Evolutionary conservation across 2,113 vertebrate species (phyloP).

Genomic region (Osmerus mordax): DNA sequence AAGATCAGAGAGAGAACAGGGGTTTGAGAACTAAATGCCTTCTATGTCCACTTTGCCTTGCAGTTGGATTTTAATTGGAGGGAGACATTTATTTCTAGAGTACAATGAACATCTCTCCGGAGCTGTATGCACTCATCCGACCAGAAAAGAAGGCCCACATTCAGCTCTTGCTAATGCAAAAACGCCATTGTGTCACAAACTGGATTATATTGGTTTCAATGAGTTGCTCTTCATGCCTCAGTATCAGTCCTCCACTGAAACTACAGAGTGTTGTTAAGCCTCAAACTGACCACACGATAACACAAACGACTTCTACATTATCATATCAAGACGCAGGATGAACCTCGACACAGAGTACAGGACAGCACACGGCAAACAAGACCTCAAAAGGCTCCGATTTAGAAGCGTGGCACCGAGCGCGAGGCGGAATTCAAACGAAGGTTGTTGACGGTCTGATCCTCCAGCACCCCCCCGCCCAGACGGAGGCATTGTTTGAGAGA

Average conservation of each 20-base stretch:
- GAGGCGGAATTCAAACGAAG: too few species aligned
- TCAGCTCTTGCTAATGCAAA: not conserved
- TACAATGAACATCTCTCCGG: not conserved
- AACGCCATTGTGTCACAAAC: not conserved
- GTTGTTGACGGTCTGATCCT: too few species aligned
- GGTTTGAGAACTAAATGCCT: not conserved
- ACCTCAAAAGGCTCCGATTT: too few species aligned
- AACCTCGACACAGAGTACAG: too few species aligned
- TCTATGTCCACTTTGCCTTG: not conserved
- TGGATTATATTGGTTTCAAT: constrained; percentile 2
- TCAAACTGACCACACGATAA: too few species aligned
- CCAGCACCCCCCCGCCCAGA: too few species aligned
- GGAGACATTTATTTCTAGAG: not conserved
- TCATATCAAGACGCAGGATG: too few species aligned
- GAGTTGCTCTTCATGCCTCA: not conserved
- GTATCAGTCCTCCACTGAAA: not conserved
- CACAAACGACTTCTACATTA: too few species aligned
- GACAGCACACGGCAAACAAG: too few species aligned
- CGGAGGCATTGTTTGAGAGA: too few species aligned
- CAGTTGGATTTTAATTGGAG: constrained; percentile 20
- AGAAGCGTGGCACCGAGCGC: too few species aligned
- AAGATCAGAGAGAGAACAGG: not conserved
- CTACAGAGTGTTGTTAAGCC: too few species aligned
- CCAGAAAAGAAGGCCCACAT: not conserved
- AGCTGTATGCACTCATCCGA: not conserved